Percentiles rank a stretch among this genome's conserved stretches.
phyloP scores from a whole-genome alignment of 2,113 vertebrate species.

The Coracopsis vasa region DNA sequence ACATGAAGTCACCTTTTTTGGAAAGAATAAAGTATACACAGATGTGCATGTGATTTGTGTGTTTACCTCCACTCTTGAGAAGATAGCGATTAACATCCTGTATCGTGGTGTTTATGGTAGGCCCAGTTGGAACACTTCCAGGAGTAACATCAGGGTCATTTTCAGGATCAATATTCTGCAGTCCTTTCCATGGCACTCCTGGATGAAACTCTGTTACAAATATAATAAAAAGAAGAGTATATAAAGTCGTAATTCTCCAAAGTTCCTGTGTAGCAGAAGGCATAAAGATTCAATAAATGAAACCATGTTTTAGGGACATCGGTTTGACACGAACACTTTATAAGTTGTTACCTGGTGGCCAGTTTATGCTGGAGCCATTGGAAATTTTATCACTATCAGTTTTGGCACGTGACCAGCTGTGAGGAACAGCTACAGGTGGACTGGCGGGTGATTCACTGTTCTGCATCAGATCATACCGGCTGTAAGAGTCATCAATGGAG shows the following conservation, averaged over 20 bases:
- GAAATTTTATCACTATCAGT: conserved; percentile 92
- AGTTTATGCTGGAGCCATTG: conserved; percentile 96
- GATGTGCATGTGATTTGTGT: background rate
- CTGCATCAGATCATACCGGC: conserved; percentile 92
- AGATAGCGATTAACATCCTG: conserved; percentile 98
- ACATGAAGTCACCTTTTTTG: background rate
- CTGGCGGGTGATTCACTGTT: conserved; percentile 91
- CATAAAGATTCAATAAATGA: background rate
- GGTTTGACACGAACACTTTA: background rate
- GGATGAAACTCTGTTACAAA: conserved; percentile 91
- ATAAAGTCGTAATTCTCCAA: background rate
- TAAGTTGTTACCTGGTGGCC: conserved; percentile 89
- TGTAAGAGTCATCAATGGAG: conserved; percentile 92
- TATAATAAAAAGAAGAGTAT: background rate
- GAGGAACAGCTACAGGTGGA: conserved; percentile 87
- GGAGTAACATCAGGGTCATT: conserved; percentile 98
- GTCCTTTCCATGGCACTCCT: conserved; percentile 98
- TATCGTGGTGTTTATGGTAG: conserved; percentile 97
- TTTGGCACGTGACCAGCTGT: conserved; percentile 97
- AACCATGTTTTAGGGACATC: accelerated
- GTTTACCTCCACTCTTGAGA: conserved; percentile 91
- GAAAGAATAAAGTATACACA: background rate
- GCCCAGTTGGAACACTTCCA: conserved; percentile 95
- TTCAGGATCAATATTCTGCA: conserved; percentile 98
- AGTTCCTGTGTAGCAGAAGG: background rate